Evolutionary conservation across 2,888 invertebrate genomes (phyloP), one percentile per base, ranked within the genome.

Genomic region (Embidobia sp.): DNA sequence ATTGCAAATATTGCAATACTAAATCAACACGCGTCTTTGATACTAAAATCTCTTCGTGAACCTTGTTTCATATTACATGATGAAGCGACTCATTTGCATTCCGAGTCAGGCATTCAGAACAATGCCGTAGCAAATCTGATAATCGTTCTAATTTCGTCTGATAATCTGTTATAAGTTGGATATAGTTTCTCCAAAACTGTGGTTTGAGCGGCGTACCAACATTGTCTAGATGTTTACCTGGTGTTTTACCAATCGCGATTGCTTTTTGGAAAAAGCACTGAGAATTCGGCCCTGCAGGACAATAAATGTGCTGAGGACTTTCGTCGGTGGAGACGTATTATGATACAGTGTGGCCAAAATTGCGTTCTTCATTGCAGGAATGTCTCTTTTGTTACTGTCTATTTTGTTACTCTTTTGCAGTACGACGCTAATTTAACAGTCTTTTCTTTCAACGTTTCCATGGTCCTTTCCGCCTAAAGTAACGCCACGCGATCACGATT

Each of bases 31-130:
- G n/a, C n/a, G n/a, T n/a, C n/a, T n/a, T n/a, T n/a, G n/a, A n/a
- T n/a, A n/a, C n/a, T n/a, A n/a, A n/a, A n/a, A n/a, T n/a, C n/a
- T n/a, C n/a, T n/a, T n/a, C n/a, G n/a, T n/a, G n/a, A n/a, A n/a
- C n/a, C n/a, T n/a, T n/a, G n/a, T n/a, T n/a, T n/a, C n/a, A n/a
- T n/a, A 78, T 78, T 15, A 70, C 19, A 19, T 51, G 49, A 18
- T 78, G 74, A 0, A 72, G 53, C 15, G 57, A 49, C 42, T 78
- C 78, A 26, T 78, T 74, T 7, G 73, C 61, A 37, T 78, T 78
- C 31, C 74, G 69, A 7, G 78, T 78, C 5, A 27, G 11, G 8
- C 61, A 42, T 27, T 29, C n/a, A 13, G 74, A 26, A 66, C 70
- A 75, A 19, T 66, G 35, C 3, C 26, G 2, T 44, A 61, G 44